phyloP scores from a whole-genome alignment of 2,797 vertebrate species.

The Arnoldichthys spilopterus region DNA sequence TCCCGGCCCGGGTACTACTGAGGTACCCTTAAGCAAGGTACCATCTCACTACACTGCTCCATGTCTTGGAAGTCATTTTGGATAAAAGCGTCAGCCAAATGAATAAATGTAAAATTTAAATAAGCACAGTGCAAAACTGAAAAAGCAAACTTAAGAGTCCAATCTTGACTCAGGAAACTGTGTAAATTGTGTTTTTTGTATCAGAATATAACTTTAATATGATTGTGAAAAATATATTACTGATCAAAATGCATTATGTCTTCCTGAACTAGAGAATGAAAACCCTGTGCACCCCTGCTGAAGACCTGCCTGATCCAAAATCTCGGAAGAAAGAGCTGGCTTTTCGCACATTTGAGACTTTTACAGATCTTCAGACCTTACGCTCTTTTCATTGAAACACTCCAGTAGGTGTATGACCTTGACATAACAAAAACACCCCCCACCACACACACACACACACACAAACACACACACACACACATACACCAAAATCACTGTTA shows the following conservation, averaged over 20 bases:
- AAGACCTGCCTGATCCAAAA: constrained; percentile 61
- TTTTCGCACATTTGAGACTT: constrained; percentile 70
- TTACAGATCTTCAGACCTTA: constrained; percentile 71
- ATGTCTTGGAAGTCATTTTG: no score
- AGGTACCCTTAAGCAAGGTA: no score
- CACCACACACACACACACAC: no score
- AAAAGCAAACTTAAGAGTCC: no score
- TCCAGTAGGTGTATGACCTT: constrained; percentile 15
- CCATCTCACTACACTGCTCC: no score
- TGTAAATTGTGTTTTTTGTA: no score
- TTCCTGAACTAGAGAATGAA: constrained; percentile 69
- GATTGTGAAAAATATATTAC: background rate
- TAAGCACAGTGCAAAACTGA: no score
- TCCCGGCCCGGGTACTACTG: no score
- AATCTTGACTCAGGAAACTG: no score
- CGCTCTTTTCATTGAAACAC: constrained; percentile 43
- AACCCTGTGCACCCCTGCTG: constrained; percentile 70
- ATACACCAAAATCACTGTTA: background rate
- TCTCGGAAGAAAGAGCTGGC: constrained; percentile 49
- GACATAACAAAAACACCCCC: background rate
- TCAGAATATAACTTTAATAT: background rate
- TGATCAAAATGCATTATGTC: background rate
- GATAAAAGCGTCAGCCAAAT: no score
- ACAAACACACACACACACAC: no score
- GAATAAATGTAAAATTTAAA: no score